Base-by-base conservation (phyloP, 2,888 invertebrate species). In the Brachyptera putata region DNA sequence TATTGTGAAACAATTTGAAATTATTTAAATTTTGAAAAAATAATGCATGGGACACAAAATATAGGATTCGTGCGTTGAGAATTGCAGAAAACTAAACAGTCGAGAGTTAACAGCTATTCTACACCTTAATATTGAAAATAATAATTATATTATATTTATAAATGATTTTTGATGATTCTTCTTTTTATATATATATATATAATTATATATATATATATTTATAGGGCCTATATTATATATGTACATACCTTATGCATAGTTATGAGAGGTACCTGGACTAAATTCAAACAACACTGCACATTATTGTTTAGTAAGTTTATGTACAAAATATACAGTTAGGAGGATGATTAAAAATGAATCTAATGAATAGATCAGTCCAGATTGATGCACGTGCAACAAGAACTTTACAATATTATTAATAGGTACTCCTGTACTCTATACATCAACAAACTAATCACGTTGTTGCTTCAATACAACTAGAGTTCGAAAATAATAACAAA, bases 271-370 rank as follows among this genome's bases (percentile, higher is more conserved):
- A 64, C 64, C 61, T 63, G 64, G 64, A 64, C 64, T 64, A 64
- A 62, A 58, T 63, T 56, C 61, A 62, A 64, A 64, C 62, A 64
- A 61, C 64, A 64, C 56, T 62, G 61, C 64, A 64, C 62, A 61
- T 61, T 30, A 64, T 57, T 60, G 61, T 22, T 21, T 62, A 61
- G 57, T 58, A 58, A 22, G 21, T 63, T 57, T 65, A 65, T 65
- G 62, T 65, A 65, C 65, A 65, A 65, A 65, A 65, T 65, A 62
- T 65, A 65, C 65, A 65, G 55, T 56, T 56, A 60, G 61, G 63
- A 60, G 63, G 61, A 65, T 63, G 63, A 65, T 50, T 61, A 61
- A 64, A 63, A 57, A 61, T 65, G 65, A 60, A 61, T 63, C 24
- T 53, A 50, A 61, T 61, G 63, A 58, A 49, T 63, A 60, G 62